Evolutionary conservation across 2,888 invertebrate genomes (phyloP), one percentile per base, ranked within the genome.

Genomic region (Agrochola circellaris): DNA sequence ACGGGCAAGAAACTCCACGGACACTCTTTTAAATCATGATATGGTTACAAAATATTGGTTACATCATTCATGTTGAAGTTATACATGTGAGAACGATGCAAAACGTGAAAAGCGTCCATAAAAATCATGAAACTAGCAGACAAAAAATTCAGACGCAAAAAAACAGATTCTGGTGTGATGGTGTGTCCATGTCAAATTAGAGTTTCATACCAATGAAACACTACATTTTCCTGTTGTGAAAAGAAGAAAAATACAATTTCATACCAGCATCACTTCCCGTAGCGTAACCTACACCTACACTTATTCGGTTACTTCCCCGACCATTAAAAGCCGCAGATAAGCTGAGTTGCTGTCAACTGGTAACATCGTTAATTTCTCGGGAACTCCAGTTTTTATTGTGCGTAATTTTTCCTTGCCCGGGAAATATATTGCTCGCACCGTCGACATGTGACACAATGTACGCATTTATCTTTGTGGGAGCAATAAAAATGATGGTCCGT

Each of bases 331-430:
- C 88, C 89, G 88, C 82, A 95, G 95, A 96, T 96, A 95, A 95
- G 95, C 94, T 85, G 87, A 90, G 89, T 90, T 84, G 84, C 95
- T 95, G 95, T 95, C 96, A 94, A 95, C 95, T 94, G 93, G 90
- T 93, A 95, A 79, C 95, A 94, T 96, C 95, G 95, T 96, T 96
- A 96, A 96, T 96, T 95, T 95, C 87, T 90, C 89, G 89, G 90
- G 90, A 93, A 93, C 88, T 95, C 94, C 92, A 93, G 92, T 95
- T 96, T 96, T 95, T 95, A 94, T 94, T 94, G 93, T 93, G 88
- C 88, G 92, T 91, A 93, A 94, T 95, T 94, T 95, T 94, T 94
- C 90, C 87, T 86, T 88, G 76, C 81, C 78, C 69, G 69, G 85
- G 79, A 91, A 93, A 94, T 93, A 91, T 93, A 94, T 93, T 90